phyloP scores from a whole-genome alignment of 2,113 vertebrate genomes.

The Nettapus auritus region DNA sequence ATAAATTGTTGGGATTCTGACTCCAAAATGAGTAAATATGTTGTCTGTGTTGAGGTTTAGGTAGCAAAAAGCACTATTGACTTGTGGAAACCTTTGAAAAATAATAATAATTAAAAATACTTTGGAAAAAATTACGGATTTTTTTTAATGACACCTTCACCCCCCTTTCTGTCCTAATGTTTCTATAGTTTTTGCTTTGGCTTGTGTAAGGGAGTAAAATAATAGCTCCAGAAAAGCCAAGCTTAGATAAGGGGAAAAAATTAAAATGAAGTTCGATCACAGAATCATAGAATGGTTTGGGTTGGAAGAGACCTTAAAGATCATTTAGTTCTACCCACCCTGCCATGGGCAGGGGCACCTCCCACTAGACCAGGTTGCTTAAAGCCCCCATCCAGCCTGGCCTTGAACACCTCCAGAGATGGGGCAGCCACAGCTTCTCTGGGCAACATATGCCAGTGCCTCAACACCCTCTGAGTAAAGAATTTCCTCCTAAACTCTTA shows the following conservation, averaged over 20 bases:
- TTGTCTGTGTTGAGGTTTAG: neutral
- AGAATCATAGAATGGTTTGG: too few relatives aligned
- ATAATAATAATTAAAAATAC: neutral
- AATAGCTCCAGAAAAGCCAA: neutral
- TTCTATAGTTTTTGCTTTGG: neutral
- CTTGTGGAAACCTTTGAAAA: neutral
- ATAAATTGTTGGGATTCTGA: neutral
- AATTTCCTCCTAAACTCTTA: too few relatives aligned
- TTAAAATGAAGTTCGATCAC: neutral
- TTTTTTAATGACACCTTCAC: neutral
- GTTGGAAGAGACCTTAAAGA: too few relatives aligned
- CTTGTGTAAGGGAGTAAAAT: neutral
- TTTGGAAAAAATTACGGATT: rapidly evolving
- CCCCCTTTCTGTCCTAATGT: neutral
- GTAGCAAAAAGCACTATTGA: neutral
- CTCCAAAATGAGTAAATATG: neutral
- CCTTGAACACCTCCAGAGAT: too few relatives aligned
- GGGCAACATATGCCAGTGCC: too few relatives aligned
- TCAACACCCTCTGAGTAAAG: too few relatives aligned
- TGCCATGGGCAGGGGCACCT: too few relatives aligned
- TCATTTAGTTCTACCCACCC: too few relatives aligned
- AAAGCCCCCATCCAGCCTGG: too few relatives aligned
- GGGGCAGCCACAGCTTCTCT: too few relatives aligned
- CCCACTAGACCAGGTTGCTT: too few relatives aligned
- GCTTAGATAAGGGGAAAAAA: neutral